These are phyloP conservation scores for Tipula unca DNA, from an alignment of 2,888 invertebrate species.

Conservation along the genomic window DNA sequence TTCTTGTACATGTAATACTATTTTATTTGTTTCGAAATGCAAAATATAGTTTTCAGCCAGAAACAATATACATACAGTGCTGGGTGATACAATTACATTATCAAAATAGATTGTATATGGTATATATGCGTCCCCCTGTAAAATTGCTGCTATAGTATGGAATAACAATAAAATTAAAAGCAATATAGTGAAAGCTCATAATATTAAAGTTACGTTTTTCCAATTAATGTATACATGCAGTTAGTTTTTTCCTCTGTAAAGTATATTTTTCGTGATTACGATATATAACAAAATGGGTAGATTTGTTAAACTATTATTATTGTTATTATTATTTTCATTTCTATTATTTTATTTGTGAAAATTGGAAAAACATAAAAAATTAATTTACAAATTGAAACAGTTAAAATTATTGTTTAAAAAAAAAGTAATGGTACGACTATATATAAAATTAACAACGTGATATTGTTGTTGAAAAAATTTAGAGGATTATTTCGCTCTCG, in stretches of 20 bases:
- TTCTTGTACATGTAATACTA: not conserved
- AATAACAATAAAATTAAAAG: not conserved
- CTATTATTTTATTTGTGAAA: slow-evolving; percentile 4
- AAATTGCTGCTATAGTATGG: not conserved
- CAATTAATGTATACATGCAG: not conserved
- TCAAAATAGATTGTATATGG: not conserved
- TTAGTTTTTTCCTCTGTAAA: not conserved
- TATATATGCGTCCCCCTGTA: not conserved
- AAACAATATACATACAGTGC: not conserved
- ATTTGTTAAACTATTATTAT: not conserved
- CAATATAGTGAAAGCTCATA: not conserved
- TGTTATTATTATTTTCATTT: not conserved
- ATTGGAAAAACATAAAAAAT: not conserved
- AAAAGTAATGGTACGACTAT: not conserved
- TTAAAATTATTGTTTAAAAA: not conserved
- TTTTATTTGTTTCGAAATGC: not conserved
- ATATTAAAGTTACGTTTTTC: not conserved
- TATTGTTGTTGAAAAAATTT: not conserved
- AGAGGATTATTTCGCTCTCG: not conserved
- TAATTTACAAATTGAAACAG: not conserved
- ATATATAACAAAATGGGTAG: not conserved
- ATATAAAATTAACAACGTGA: not conserved
- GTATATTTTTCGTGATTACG: not conserved
- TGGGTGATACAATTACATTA: not conserved
- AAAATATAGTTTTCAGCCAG: not conserved